These are phyloP conservation scores for Peromyscus nudipes DNA, from an alignment of 2,797 vertebrate species.

Conservation along the genomic window DNA sequence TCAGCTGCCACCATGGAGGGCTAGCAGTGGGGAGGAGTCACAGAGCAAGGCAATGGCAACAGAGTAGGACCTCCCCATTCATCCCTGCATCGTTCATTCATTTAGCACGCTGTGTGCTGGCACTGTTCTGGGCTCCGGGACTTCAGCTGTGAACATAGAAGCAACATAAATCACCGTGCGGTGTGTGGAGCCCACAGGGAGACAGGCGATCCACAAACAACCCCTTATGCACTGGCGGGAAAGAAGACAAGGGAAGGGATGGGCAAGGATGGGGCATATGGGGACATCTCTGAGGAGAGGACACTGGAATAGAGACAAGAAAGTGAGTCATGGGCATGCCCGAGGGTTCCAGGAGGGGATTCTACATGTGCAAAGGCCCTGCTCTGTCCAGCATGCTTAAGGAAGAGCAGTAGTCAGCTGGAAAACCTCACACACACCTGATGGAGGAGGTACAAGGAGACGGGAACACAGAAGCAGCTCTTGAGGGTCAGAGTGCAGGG, in stretches of 20 bases:
- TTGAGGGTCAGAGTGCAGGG: not conserved
- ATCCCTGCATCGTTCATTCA: not conserved
- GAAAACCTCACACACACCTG: too few species aligned
- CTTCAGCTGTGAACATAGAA: not conserved
- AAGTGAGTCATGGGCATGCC: not conserved
- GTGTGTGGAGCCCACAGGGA: not conserved
- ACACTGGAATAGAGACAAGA: not conserved
- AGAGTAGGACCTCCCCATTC: not conserved
- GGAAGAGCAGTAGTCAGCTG: not conserved
- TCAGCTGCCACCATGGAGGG: not conserved
- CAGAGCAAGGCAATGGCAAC: accelerated
- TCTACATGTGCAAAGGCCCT: not conserved
- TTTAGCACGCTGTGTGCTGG: accelerated
- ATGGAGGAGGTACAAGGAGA: not conserved
- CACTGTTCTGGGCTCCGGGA: not conserved
- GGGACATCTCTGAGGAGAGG: not conserved
- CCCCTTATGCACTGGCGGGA: not conserved
- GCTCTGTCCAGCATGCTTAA: not conserved
- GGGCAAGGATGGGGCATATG: too few species aligned
- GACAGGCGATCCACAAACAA: not conserved
- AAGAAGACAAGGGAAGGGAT: not conserved
- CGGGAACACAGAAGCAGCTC: not conserved
- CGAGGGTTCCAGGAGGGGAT: not conserved
- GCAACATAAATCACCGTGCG: not conserved
- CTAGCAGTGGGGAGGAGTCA: not conserved